These are phyloP conservation scores for Teleiodes luculella DNA, from an alignment of 2,888 invertebrate species.

Conservation along the genomic window DNA sequence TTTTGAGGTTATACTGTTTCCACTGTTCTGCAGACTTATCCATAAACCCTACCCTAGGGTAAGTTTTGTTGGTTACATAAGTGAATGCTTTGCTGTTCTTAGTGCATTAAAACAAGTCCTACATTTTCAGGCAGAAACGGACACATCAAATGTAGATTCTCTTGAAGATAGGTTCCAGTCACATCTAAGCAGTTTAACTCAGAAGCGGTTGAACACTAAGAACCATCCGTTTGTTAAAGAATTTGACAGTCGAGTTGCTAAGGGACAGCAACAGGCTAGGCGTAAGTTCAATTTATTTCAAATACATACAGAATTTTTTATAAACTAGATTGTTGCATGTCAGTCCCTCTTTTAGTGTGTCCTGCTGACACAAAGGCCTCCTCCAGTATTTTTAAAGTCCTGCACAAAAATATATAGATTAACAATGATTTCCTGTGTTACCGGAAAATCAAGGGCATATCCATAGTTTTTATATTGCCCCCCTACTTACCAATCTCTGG, in stretches of 20 bases:
- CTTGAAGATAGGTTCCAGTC: slow-evolving; percentile 47
- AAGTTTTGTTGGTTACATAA: too few relatives aligned
- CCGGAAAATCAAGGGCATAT: too few relatives aligned
- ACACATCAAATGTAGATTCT: slow-evolving; percentile 44
- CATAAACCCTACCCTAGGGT: too few relatives aligned
- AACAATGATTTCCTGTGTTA: not conserved
- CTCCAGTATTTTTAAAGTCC: too few relatives aligned
- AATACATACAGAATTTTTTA: not conserved
- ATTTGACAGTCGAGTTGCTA: slow-evolving; percentile 44
- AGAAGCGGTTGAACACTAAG: slow-evolving; percentile 37
- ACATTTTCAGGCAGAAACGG: slow-evolving; percentile 47
- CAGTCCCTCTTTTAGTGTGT: too few relatives aligned
- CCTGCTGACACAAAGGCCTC: too few relatives aligned
- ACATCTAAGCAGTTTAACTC: slow-evolving; percentile 43
- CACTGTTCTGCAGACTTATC: too few relatives aligned
- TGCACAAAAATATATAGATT: too few relatives aligned
- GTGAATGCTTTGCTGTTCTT: not conserved
- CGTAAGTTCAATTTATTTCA: slow-evolving; percentile 35
- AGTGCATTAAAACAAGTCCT: not conserved
- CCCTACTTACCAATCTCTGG: too few relatives aligned
- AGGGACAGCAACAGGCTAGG: slow-evolving; percentile 32
- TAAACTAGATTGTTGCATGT: too few relatives aligned
- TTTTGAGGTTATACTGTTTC: not conserved
- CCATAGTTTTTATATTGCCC: too few relatives aligned
- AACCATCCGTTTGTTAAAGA: slow-evolving; percentile 58